Base-by-base conservation (phyloP, 2,797 vertebrate genomes). In the Borostomias antarcticus region DNA sequence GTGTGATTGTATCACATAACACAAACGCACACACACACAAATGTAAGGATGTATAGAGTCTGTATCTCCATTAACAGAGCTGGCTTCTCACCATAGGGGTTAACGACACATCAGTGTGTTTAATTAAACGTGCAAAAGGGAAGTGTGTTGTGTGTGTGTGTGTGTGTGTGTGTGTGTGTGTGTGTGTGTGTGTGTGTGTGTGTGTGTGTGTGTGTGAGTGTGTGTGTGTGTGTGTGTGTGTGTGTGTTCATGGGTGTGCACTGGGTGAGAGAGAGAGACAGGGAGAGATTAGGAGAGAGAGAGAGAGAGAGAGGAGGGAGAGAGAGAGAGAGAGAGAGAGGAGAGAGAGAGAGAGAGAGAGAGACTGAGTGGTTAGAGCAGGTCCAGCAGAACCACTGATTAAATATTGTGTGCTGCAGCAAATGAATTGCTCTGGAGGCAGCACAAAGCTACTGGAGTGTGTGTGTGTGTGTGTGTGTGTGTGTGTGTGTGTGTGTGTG, bases 81-180 rank as follows among this genome's bases (percentile, higher is more conserved):
- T 69, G 68, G 74, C 72, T 65, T 77, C 78, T 77, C 75, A 82
- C 77, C 70, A 63, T 77, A 84, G 79, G 80, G 69, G 76, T 61
- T 82, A 80, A 81, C 70, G 78, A 73, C 80, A 85, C 80, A 77
- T 78, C 74, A 76, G 82, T 77, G 69, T 77, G 80, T 86, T 86
- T 85, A 82, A 86, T 88, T 88, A 85, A 85, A 85, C 78, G 68
- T 8, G n/a, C 62, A 72, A 72, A 73, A 75, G 74, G 74, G 67
- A 5, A 66, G 26, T 3, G 32, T 29, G 47, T n/a, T 4, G 25
- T 73, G 73, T 58, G 30, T 47, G 69, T 1, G 45, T 66, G 64
- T 40, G 17, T 25, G 32, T 21, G 32, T 7, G 6, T 19, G 30
- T 58, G 30, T 21, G 4, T 58, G 56, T 58, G 32, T 32, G 21